Percentiles rank a stretch among this genome's conserved stretches.
Evolutionary conservation across 2,113 vertebrate species (phyloP).

Genomic region (Macrotis lagotis): DNA sequence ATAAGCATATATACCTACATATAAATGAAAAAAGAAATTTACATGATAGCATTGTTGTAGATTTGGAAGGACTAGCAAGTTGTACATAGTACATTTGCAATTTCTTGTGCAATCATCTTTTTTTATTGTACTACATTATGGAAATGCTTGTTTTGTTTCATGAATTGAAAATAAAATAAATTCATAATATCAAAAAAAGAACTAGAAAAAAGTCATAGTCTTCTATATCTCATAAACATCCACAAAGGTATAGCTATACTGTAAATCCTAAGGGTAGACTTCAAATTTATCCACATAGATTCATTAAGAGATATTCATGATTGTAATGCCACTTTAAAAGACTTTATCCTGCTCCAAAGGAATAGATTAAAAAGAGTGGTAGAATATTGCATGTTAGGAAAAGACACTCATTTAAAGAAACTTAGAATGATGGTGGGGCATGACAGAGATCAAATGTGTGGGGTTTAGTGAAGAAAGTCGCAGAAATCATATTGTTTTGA

Average conservation of each 20-base stretch:
- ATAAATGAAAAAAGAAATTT: too few relatives aligned
- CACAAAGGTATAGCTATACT: neutral
- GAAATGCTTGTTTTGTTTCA: too few relatives aligned
- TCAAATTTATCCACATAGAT: neutral
- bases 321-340: neutral
- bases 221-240: neutral
- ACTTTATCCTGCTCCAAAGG: neutral
- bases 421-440: neutral
- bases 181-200: neutral
- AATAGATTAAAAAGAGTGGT: neutral
- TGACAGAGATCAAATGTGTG: neutral
- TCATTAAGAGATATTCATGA: neutral
- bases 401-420: neutral
- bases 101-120: too few relatives aligned
- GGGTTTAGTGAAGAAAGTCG: neutral
- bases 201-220: neutral
- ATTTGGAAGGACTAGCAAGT: too few relatives aligned
- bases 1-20: too few relatives aligned
- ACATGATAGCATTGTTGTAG: too few relatives aligned
- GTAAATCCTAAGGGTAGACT: neutral
- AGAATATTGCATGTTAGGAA: neutral
- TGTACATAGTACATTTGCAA: too few relatives aligned
- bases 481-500: neutral
- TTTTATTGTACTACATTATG: too few relatives aligned
- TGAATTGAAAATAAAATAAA: too few relatives aligned